A percentile compares a stretch with the other conserved stretches of the same genome.
phyloP scores from a whole-genome alignment of 2,888 invertebrate species.

The Hydroisotoma schaefferi region DNA sequence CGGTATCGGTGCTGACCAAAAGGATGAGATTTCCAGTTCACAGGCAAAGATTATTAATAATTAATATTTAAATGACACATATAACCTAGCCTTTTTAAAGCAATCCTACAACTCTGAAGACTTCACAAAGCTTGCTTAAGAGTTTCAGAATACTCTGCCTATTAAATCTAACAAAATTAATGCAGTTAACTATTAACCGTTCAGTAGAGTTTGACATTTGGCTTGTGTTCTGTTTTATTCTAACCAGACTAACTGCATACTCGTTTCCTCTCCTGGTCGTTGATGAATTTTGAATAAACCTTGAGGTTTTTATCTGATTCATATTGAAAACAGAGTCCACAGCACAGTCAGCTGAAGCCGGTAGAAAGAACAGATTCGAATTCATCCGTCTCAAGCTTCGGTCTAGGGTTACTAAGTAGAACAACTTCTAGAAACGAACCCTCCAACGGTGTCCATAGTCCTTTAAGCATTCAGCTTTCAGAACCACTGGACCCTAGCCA shows the following conservation, averaged over 20 bases:
- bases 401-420: conserved; percentile 38
- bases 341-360: conserved; percentile 40
- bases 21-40: conserved; percentile 37
- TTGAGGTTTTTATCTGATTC: background rate
- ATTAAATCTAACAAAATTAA: conserved; percentile 15
- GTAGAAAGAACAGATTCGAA: conserved; percentile 41
- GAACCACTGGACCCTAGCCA: conserved; percentile 29
- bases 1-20: conserved; percentile 36
- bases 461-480: conserved; percentile 14
- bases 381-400: conserved; percentile 43
- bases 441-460: conserved; percentile 21
- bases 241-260: conserved; percentile 5
- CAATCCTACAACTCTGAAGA: too few species aligned
- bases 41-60: conserved; percentile 37
- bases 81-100: too few species aligned
- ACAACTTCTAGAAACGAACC: conserved; percentile 35
- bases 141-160: background rate
- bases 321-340: conserved; percentile 34
- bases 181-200: conserved; percentile 3
- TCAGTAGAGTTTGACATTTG: background rate
- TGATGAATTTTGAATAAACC: background rate
- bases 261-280: conserved; percentile 2
- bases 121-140: too few species aligned
- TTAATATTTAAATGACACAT: too few species aligned
- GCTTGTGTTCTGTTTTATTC: background rate